phyloP scores from a whole-genome alignment of 2,797 vertebrate genomes.

The Anguilla pacifica region DNA sequence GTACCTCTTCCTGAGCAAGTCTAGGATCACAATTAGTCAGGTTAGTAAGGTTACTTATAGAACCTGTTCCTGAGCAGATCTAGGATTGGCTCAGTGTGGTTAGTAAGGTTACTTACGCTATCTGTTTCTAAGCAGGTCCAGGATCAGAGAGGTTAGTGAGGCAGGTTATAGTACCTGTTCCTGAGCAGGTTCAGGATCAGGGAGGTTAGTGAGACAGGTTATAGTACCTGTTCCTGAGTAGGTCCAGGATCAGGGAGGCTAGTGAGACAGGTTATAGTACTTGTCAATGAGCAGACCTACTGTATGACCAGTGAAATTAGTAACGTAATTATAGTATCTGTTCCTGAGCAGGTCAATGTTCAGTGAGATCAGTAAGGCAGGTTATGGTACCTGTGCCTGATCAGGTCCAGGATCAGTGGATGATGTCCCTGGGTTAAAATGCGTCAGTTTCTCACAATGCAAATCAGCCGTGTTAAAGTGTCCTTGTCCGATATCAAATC shows the following conservation, averaged over 20 bases:
- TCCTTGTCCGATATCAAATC: slow-evolving; percentile 69
- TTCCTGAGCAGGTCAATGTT: neutral
- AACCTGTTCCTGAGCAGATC: neutral
- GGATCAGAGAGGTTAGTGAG: too few relatives aligned
- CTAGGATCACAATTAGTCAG: too few relatives aligned
- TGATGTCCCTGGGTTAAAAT: slow-evolving; percentile 69
- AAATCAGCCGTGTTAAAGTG: slow-evolving; percentile 64
- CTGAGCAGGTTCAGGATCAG: neutral
- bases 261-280: neutral
- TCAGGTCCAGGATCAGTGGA: slow-evolving; percentile 50
- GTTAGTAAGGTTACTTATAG: neutral
- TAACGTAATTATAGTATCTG: neutral
- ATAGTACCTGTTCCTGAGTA: neutral
- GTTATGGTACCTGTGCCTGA: neutral
- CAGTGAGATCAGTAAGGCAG: neutral
- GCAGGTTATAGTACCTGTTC: too few relatives aligned
- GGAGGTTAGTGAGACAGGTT: neutral
- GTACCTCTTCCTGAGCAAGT: neutral
- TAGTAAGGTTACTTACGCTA: neutral
- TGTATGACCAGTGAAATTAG: neutral
- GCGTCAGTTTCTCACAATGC: slow-evolving; percentile 72
- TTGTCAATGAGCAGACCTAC: neutral
- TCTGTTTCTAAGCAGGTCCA: neutral
- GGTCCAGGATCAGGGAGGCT: neutral
- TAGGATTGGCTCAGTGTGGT: neutral